Percentiles rank a stretch among this genome's conserved stretches.
Conservation (phyloP, 2,113 vertebrate genomes). For the Serinus canaria region DNA sequence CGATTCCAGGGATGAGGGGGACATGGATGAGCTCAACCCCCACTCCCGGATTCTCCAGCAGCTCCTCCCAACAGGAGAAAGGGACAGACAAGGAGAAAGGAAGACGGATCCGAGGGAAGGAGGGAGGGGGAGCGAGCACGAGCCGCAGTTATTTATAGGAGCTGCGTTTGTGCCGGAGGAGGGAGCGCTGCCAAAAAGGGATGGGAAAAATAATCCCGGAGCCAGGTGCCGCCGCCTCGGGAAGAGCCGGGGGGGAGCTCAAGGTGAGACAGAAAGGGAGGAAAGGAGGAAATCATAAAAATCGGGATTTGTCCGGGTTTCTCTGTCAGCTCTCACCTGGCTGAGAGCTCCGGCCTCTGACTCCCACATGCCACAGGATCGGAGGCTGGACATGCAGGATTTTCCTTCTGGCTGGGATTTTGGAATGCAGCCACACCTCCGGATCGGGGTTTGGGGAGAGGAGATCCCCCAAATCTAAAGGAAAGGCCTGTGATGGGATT, state of each 20-base stretch:
- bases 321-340: neutral
- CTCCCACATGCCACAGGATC: fast-evolving
- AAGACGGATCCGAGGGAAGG: neutral
- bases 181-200: slow-evolving; percentile 41
- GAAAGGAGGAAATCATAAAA: neutral
- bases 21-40: neutral
- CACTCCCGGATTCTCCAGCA: neutral
- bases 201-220: slow-evolving; percentile 60
- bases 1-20: fast-evolving
- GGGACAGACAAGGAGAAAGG: slow-evolving; percentile 9
- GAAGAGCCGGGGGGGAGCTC: slow-evolving; percentile 8
- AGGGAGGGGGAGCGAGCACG: neutral
- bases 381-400: fast-evolving
- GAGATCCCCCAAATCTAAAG: fast-evolving
- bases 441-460: fast-evolving
- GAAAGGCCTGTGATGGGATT: fast-evolving
- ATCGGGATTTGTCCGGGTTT: fast-evolving
- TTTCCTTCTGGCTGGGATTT: neutral
- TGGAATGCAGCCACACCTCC: fast-evolving
- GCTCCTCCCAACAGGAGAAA: neutral
- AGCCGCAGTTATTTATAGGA: slow-evolving; percentile 66
- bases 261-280: neutral
- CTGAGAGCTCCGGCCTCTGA: neutral
- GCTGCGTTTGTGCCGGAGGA: slow-evolving; percentile 17
- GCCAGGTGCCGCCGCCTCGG: slow-evolving; percentile 41